phyloP scores from a whole-genome alignment of 2,797 vertebrate species.

The Paramormyrops hopkinsi region DNA sequence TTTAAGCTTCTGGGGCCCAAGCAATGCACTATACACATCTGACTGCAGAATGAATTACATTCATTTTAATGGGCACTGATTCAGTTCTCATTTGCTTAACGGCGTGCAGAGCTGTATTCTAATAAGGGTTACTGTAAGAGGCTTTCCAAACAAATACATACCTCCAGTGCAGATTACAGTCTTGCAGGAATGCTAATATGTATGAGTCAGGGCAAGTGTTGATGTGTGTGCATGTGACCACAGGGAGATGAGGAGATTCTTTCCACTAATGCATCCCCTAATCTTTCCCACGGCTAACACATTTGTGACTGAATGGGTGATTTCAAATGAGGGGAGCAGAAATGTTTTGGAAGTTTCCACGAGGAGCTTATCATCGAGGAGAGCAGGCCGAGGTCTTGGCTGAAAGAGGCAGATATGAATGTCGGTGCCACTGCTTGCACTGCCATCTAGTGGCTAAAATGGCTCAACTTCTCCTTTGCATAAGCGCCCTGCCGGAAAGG shows the following conservation, averaged over 20 bases:
- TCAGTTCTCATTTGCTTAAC: background rate
- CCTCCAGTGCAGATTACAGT: conserved; percentile 32
- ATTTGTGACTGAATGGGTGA: conserved; percentile 19
- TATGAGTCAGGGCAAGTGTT: conserved; percentile 2
- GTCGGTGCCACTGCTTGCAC: conserved; percentile 18
- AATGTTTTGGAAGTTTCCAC: conserved; percentile 17
- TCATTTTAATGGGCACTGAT: conserved; percentile 11
- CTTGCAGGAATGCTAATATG: background rate
- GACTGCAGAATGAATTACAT: background rate
- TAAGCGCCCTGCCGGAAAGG: background rate
- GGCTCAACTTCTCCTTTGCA: background rate
- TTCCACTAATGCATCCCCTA: background rate
- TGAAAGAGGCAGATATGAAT: background rate
- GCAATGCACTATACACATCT: background rate
- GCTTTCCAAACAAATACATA: conserved; percentile 31
- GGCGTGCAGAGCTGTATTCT: background rate
- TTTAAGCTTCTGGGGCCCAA: background rate
- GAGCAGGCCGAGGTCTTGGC: background rate
- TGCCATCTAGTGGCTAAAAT: conserved; percentile 24
- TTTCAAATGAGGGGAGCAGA: conserved; percentile 8
- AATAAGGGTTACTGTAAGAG: conserved; percentile 5
- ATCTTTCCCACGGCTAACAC: background rate
- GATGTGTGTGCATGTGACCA: background rate
- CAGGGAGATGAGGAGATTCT: background rate
- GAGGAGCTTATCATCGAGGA: conserved; percentile 8